Conservation (phyloP, 2,113 vertebrate genomes). For the Aphyosemion australe region DNA sequence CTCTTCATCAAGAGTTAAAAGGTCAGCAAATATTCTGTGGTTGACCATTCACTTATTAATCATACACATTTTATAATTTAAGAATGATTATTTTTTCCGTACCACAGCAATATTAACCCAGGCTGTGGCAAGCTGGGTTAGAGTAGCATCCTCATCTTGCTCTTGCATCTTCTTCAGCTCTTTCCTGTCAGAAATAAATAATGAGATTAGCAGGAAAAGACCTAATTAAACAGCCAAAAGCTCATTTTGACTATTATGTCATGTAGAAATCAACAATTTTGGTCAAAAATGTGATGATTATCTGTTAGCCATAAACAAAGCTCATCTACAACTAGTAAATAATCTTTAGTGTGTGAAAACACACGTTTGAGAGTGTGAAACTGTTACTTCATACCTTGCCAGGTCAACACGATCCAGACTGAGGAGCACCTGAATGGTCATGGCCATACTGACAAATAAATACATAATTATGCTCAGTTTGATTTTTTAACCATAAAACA, state of each 20-base stretch:
- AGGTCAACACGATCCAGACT: constrained; percentile 93
- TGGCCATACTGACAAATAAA: constrained; percentile 83
- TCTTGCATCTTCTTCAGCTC: constrained; percentile 98
- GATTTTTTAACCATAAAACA: neutral
- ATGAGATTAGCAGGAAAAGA: neutral
- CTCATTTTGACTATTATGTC: neutral
- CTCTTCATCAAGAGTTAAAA: neutral
- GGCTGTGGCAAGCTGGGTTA: constrained; percentile 94
- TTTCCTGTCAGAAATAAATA: constrained; percentile 79
- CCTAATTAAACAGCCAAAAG: neutral
- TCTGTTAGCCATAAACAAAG: neutral
- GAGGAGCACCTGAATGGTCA: constrained; percentile 91
- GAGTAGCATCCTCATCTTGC: constrained; percentile 92
- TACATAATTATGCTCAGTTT: neutral
- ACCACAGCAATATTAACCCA: constrained; percentile 93
- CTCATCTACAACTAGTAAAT: neutral
- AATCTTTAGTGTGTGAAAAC: neutral
- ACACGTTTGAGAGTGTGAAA: neutral
- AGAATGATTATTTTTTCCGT: constrained; percentile 48
- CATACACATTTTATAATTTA: too few relatives aligned
- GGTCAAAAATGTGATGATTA: neutral
- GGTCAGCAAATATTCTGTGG: too few relatives aligned
- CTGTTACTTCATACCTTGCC: constrained; percentile 82
- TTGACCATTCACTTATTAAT: neutral
- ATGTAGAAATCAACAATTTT: too few relatives aligned